Percentiles rank a stretch among this genome's conserved stretches.
Conservation (phyloP, 2,888 invertebrate genomes). For the Coleophora deauratella region DNA sequence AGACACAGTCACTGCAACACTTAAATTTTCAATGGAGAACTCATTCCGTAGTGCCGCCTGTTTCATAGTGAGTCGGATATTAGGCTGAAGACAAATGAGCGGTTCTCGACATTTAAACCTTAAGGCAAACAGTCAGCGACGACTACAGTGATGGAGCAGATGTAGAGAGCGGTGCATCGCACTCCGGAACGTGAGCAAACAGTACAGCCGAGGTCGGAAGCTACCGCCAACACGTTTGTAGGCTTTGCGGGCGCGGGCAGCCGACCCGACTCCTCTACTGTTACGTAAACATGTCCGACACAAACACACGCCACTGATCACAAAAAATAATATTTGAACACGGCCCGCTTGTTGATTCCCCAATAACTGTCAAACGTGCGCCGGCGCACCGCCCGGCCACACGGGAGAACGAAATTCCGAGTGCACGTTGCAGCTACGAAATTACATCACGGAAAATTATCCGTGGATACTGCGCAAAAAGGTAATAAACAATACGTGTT, state of each 20-base stretch:
- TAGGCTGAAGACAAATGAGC: too few species aligned
- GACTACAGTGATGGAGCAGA: too few species aligned
- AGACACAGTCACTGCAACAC: too few species aligned
- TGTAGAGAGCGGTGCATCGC: too few species aligned
- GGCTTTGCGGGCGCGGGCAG: conserved; percentile 15
- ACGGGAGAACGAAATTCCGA: conserved; percentile 7
- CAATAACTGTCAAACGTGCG: conserved; percentile 19
- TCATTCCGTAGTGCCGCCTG: too few species aligned
- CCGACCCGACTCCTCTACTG: conserved; percentile 46
- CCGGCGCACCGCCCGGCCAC: not conserved
- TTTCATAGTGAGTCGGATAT: too few species aligned
- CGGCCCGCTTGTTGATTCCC: conserved; percentile 30
- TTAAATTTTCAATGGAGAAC: too few species aligned
- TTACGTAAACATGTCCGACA: conserved; percentile 61
- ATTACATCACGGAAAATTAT: conserved; percentile 34
- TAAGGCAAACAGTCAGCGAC: too few species aligned
- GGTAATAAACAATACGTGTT: conserved; percentile 36
- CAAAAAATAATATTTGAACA: conserved; percentile 68
- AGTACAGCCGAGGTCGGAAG: conserved; percentile 35
- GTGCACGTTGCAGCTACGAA: conserved; percentile 4
- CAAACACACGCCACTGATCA: conserved; percentile 63
- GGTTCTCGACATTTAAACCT: too few species aligned
- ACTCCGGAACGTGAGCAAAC: conserved; percentile 32
- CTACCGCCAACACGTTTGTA: conserved; percentile 16
- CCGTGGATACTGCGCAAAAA: conserved; percentile 38